A percentile compares a stretch with the other conserved stretches of the same genome.
phyloP scores from a whole-genome alignment of 92 coral and sea anemone species.

The Diadumene lineata region DNA sequence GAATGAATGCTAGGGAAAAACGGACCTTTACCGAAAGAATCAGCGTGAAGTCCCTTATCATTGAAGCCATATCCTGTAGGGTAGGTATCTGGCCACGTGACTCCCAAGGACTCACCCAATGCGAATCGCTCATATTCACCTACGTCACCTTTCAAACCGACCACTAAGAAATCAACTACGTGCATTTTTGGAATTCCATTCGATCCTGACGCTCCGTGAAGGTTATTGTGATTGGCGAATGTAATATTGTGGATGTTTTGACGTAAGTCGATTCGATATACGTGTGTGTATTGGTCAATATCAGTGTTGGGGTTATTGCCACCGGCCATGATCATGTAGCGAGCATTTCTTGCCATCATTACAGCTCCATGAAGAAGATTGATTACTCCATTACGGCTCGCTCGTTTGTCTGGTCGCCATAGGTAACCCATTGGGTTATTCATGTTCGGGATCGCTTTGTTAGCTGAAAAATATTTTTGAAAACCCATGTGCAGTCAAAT shows the following conservation, averaged over 20 bases:
- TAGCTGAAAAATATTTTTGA: conserved; percentile 10
- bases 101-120: conserved; percentile 77
- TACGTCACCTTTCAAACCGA: conserved; percentile 88
- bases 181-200: conserved; percentile 87
- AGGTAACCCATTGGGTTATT: conserved; percentile 87
- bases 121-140: conserved; percentile 72
- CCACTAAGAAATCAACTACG: conserved; percentile 69
- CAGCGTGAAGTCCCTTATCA: conserved; percentile 44
- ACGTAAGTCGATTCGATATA: conserved; percentile 66
- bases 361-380: conserved; percentile 81
- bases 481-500: too few relatives aligned
- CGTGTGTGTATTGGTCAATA: conserved; percentile 66
- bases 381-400: conserved; percentile 65
- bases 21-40: conserved; percentile 63
- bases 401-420: conserved; percentile 80
- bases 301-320: conserved; percentile 85
- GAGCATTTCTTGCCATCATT: conserved; percentile 74
- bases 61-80: conserved; percentile 91
- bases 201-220: conserved; percentile 61
- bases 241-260: conserved; percentile 74
- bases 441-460: conserved; percentile 91
- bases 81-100: conserved; percentile 71
- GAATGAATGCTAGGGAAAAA: conserved; percentile 93
- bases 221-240: conserved; percentile 86
- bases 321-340: conserved; percentile 93